A percentile compares a stretch with the other conserved stretches of the same genome.
These are phyloP conservation scores for Volucella inanis DNA, from an alignment of 2,888 invertebrate species.

Conservation along the genomic window DNA sequence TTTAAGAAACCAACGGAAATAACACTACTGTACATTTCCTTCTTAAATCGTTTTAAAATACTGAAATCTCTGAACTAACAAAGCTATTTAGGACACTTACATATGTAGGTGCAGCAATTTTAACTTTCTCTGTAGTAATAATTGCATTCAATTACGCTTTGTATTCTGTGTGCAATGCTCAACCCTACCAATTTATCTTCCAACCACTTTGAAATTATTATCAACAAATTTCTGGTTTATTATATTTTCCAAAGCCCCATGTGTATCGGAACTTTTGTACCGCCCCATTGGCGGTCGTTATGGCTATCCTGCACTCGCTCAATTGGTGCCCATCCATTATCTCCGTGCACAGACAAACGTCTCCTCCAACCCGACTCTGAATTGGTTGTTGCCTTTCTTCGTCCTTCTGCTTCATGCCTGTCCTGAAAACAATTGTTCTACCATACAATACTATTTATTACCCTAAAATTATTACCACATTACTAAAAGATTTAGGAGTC, in stretches of 20 bases:
- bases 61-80: too few relatives aligned
- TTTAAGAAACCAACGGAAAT: too few relatives aligned
- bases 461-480: slow-evolving; percentile 75
- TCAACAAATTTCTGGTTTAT: slow-evolving; percentile 70
- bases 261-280: slow-evolving; percentile 7
- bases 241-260: slow-evolving; percentile 52
- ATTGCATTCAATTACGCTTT: slow-evolving; percentile 60
- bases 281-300: slow-evolving; percentile 47
- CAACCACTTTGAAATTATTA: slow-evolving; percentile 66
- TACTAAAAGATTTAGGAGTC: slow-evolving; percentile 69
- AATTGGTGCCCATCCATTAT: slow-evolving; percentile 71
- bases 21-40: too few relatives aligned
- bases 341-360: slow-evolving; percentile 46
- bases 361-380: slow-evolving; percentile 10
- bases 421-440: slow-evolving; percentile 69
- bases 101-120: too few relatives aligned
- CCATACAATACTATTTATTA: slow-evolving; percentile 71
- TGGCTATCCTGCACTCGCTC: slow-evolving; percentile 49
- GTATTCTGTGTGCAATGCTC: slow-evolving; percentile 14
- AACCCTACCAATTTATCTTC: slow-evolving; percentile 17
- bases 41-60: too few relatives aligned
- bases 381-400: slow-evolving; percentile 29
- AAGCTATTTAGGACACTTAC: too few relatives aligned
- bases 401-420: background rate
- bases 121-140: slow-evolving; percentile 5